Evolutionary conservation across 1,140 invertebrate genomes (phyloP).

Genomic region (Drosophila teissieri): DNA sequence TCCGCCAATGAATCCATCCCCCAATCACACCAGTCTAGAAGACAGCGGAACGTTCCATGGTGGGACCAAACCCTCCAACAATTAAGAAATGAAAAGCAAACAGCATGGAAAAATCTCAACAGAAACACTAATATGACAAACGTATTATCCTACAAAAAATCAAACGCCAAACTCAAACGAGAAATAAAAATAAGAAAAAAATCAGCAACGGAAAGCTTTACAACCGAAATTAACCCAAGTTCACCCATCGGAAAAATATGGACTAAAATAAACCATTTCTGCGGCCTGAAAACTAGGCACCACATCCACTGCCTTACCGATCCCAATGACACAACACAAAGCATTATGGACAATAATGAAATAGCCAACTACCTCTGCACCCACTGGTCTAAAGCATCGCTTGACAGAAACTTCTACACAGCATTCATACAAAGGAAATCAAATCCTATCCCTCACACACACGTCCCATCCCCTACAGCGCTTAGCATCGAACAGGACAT

Average conservation of each 20-base stretch:
- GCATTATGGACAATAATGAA: conserved; percentile 1
- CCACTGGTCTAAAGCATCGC: conserved; percentile 12
- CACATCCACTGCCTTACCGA: conserved; percentile 19
- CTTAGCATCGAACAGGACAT: too few species aligned
- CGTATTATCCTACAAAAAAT: too few species aligned
- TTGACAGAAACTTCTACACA: neutral
- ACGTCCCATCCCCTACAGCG: too few species aligned
- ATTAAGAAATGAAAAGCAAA: too few species aligned
- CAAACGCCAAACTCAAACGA: neutral
- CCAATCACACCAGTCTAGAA: neutral
- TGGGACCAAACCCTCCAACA: too few species aligned
- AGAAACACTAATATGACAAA: too few species aligned
- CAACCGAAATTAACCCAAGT: neutral
- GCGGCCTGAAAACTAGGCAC: conserved; percentile 18
- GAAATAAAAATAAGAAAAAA: neutral
- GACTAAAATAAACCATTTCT: conserved; percentile 1
- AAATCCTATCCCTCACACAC: too few species aligned
- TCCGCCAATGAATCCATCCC: conserved; percentile 10
- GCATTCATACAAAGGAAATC: neutral
- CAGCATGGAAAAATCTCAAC: too few species aligned
- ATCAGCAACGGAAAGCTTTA: neutral
- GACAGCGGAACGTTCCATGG: too few species aligned
- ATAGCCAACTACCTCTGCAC: conserved; percentile 1
- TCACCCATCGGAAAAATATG: neutral
- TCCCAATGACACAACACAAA: conserved; percentile 15